A percentile compares a stretch with the other conserved stretches of the same genome.
These are phyloP conservation scores for Tenrec ecaudatus DNA, from an alignment of 2,113 vertebrate genomes.

Conservation along the genomic window DNA sequence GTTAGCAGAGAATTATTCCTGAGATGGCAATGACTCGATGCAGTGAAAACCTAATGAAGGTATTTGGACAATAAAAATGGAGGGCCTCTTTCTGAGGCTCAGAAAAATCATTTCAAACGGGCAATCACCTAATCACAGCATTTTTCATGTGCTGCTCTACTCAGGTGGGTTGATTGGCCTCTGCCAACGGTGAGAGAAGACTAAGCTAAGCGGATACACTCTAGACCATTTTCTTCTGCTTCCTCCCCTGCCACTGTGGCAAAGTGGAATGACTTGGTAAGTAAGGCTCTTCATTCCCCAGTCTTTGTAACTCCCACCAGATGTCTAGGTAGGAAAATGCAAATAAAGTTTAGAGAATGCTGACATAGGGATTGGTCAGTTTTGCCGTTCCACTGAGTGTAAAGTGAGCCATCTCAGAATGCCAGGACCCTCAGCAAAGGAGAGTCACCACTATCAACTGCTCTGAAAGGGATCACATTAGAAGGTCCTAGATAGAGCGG, in stretches of 20 bases:
- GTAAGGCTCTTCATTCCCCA: not conserved
- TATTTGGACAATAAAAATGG: not conserved
- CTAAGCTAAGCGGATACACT: not conserved
- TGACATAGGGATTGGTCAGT: too few relatives aligned
- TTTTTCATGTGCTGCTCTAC: not conserved
- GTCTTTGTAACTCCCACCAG: not conserved
- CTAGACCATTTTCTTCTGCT: not conserved
- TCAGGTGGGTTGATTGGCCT: not conserved
- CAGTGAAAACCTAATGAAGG: not conserved
- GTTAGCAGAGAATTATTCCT: not conserved
- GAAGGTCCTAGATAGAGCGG: too few relatives aligned
- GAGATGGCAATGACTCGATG: not conserved
- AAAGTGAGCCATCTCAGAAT: too few relatives aligned
- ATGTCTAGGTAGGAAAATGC: too few relatives aligned
- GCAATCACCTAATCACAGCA: not conserved
- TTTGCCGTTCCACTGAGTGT: too few relatives aligned
- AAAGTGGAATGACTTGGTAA: not conserved
- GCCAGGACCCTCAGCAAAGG: too few relatives aligned
- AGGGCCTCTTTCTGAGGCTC: not conserved
- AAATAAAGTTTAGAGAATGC: too few relatives aligned
- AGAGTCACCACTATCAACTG: too few relatives aligned
- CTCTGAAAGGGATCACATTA: too few relatives aligned
- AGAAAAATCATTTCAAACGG: not conserved
- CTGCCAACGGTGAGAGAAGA: not conserved
- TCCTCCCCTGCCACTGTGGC: not conserved